These are phyloP conservation scores for Regulus satrapa DNA, from an alignment of 2,113 vertebrate genomes.

Conservation along the genomic window DNA sequence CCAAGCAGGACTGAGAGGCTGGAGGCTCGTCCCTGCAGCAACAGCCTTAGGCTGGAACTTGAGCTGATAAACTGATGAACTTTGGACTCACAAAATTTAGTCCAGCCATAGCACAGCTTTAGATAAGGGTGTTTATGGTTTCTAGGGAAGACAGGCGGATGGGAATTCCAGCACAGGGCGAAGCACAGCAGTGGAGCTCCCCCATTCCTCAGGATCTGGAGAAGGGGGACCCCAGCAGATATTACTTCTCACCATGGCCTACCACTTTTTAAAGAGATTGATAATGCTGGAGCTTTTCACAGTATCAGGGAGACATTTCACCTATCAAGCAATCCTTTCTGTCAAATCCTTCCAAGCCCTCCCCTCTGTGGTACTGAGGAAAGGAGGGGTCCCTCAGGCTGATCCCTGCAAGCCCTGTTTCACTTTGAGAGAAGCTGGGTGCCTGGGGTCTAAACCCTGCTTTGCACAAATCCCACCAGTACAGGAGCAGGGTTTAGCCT, in stretches of 20 bases:
- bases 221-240: background rate
- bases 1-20: fast-evolving
- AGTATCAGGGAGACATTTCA: background rate
- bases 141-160: background rate
- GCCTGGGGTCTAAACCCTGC: fast-evolving
- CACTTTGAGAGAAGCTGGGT: background rate
- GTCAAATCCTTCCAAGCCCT: background rate
- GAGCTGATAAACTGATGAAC: background rate
- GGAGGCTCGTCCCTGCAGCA: background rate
- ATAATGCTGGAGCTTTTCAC: background rate
- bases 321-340: background rate
- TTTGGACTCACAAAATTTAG: background rate
- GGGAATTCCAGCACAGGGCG: fast-evolving
- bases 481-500: background rate
- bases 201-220: background rate
- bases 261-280: background rate
- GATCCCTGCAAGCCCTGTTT: background rate
- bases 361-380: background rate
- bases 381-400: background rate
- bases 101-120: background rate
- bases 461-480: background rate
- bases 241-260: background rate
- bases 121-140: background rate
- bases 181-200: background rate
- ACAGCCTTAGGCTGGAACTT: background rate